Percentiles rank a stretch among this genome's conserved stretches.
Conservation (phyloP, 2,888 invertebrate genomes). For the Zygogramma bicolorata region DNA sequence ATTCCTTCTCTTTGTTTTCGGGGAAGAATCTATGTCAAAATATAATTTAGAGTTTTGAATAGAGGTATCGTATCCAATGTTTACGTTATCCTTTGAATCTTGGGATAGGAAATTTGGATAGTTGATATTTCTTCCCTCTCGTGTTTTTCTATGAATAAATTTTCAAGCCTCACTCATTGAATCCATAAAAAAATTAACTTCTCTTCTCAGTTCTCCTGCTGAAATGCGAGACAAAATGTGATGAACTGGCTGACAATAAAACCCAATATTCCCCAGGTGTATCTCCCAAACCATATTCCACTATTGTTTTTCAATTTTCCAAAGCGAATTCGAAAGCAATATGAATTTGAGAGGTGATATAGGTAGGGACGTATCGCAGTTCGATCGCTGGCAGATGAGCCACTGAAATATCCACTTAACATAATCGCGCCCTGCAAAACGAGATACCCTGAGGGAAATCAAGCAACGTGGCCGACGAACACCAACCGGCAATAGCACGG, state of each 20-base stretch:
- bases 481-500: slow-evolving; percentile 35
- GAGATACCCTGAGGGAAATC: slow-evolving; percentile 66
- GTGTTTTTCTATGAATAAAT: too few relatives aligned
- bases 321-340: slow-evolving; percentile 28
- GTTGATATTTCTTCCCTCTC: too few relatives aligned
- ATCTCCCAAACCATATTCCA: slow-evolving; percentile 9
- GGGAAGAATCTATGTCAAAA: too few relatives aligned
- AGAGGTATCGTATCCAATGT: too few relatives aligned
- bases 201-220: too few relatives aligned
- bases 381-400: slow-evolving; percentile 49
- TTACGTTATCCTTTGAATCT: too few relatives aligned
- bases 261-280: background rate
- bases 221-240: too few relatives aligned
- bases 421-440: slow-evolving; percentile 64
- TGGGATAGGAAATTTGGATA: too few relatives aligned
- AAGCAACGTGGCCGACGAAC: slow-evolving; percentile 54
- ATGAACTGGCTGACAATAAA: background rate
- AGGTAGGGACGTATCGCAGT: slow-evolving; percentile 40
- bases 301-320: slow-evolving; percentile 38
- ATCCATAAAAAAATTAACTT: too few relatives aligned
- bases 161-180: too few relatives aligned
- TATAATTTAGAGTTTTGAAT: too few relatives aligned
- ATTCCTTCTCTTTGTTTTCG: too few relatives aligned
- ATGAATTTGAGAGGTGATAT: slow-evolving; percentile 40
- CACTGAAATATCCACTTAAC: slow-evolving; percentile 66